Evolutionary conservation across 2,888 invertebrate species (phyloP).

Genomic region (Chrysodeixis includens): DNA sequence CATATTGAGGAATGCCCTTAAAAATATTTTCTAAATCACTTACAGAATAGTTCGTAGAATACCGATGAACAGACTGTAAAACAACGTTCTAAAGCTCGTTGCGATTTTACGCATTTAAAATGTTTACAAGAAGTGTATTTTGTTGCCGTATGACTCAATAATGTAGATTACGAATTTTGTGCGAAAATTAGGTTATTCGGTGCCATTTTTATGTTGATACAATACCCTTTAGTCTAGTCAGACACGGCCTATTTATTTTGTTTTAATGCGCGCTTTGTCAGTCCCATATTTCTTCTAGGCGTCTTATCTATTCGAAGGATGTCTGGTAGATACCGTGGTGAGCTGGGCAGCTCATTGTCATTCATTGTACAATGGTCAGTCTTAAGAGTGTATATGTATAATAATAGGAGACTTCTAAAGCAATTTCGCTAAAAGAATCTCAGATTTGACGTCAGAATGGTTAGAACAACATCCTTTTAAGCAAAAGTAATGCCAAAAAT

Average conservation of each 20-base stretch:
- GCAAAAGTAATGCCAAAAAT: no score
- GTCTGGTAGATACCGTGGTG: background rate
- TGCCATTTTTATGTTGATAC: background rate
- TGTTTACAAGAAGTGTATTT: slow-evolving; percentile 16
- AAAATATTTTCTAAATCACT: slow-evolving; percentile 62
- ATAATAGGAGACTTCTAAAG: background rate
- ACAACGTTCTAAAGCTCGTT: slow-evolving; percentile 20
- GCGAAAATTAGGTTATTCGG: background rate
- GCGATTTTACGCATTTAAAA: slow-evolving; percentile 10
- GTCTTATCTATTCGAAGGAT: slow-evolving; percentile 2
- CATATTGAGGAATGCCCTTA: slow-evolving; percentile 71
- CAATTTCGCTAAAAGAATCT: no score
- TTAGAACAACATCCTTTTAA: no score
- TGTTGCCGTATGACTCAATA: background rate
- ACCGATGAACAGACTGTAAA: slow-evolving; percentile 26
- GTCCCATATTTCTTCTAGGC: background rate
- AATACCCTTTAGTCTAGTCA: background rate
- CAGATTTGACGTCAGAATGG: no score
- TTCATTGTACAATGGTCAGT: background rate
- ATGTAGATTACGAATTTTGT: background rate
- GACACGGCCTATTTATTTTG: background rate
- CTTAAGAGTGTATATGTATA: background rate
- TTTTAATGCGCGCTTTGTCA: slow-evolving; percentile 3
- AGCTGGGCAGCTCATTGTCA: background rate
- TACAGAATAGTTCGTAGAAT: slow-evolving; percentile 52